Evolutionary conservation across 2,797 vertebrate genomes (phyloP), one percentile per base, ranked within the genome.

Genomic region (Aphelocoma californica): DNA sequence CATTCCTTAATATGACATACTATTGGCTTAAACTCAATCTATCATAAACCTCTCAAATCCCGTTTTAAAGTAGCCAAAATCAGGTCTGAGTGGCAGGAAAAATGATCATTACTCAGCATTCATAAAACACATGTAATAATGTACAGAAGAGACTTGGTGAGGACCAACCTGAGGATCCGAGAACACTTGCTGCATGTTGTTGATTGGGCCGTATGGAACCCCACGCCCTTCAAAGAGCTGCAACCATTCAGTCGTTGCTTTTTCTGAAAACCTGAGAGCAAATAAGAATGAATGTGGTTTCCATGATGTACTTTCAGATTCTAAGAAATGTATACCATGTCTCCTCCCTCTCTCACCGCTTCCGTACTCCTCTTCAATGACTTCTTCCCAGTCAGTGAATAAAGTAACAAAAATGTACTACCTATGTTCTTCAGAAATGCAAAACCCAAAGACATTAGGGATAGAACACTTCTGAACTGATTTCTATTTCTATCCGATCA

Each of bases 161-260:
- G 67, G 81, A 96, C 98, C 97, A 95, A 99, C 99, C 99, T 99
- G 99, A 14, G 99, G 98, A 82, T 99, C 98, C 9, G 98, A 98
- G 96, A 99, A 99, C 17, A 99, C 99, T 96, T 98, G 98, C 96
- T 98, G 98, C 95, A 99, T 98, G 89, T 90, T 99, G 97, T 99
- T 99, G 98, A 99, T 99, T 80, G 99, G 99, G 69, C 99, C 99
- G 9, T 99, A 98, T 7, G 99, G 98, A 96, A 99, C 98, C 31
- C 98, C 98, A 47, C 98, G 98, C 40, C 98, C 99, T 97, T 99
- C 98, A 93, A 99, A 99, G 86, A 97, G 97, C 90, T 89, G 94
- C 92, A 99, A 96, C 99, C 99, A 99, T 92, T 98, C 98, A 4
- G 81, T 58, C 1, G 99, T 99, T 10, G 31, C 95, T 97, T 98